Conservation (phyloP, 2,888 invertebrate genomes). For the Hypselothyrea guttata region DNA sequence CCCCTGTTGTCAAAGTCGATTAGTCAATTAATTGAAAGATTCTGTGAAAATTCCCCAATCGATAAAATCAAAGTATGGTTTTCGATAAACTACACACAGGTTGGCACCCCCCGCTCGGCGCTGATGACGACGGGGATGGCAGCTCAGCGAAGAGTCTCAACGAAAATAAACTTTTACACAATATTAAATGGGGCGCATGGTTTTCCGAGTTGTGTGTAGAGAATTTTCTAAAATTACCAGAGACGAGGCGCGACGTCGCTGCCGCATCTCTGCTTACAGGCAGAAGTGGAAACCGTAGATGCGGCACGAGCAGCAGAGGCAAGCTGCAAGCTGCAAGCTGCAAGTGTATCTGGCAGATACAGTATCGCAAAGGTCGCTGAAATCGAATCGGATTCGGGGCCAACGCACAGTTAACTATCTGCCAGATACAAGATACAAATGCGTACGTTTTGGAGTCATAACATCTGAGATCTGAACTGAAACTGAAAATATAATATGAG, state of each 20-base stretch:
- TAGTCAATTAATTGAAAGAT: slow-evolving; percentile 36
- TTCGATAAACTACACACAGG: slow-evolving; percentile 11
- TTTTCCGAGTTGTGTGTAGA: slow-evolving; percentile 57
- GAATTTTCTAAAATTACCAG: slow-evolving; percentile 71
- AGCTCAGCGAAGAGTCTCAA: slow-evolving; percentile 26
- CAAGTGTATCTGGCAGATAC: slow-evolving; percentile 44
- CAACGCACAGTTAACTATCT: slow-evolving; percentile 29
- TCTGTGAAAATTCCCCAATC: slow-evolving; percentile 5
- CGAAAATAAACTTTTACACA: slow-evolving; percentile 76
- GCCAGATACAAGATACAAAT: neutral
- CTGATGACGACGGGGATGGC: slow-evolving; percentile 4
- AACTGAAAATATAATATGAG: neutral
- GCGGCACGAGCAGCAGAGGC: slow-evolving; percentile 10
- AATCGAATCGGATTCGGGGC: slow-evolving; percentile 23
- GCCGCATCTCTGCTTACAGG: slow-evolving; percentile 25
- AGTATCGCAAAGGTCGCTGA: slow-evolving; percentile 51
- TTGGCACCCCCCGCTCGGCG: neutral
- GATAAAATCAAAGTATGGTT: slow-evolving; percentile 58
- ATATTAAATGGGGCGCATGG: slow-evolving; percentile 72
- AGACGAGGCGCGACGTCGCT: neutral
- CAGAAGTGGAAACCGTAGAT: neutral
- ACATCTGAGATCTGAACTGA: neutral
- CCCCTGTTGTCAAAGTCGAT: slow-evolving; percentile 64
- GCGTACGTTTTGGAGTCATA: neutral
- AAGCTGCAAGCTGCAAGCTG: no score